phyloP scores from a whole-genome alignment of 2,888 invertebrate genomes.

The Noctuana brunneofusca region DNA sequence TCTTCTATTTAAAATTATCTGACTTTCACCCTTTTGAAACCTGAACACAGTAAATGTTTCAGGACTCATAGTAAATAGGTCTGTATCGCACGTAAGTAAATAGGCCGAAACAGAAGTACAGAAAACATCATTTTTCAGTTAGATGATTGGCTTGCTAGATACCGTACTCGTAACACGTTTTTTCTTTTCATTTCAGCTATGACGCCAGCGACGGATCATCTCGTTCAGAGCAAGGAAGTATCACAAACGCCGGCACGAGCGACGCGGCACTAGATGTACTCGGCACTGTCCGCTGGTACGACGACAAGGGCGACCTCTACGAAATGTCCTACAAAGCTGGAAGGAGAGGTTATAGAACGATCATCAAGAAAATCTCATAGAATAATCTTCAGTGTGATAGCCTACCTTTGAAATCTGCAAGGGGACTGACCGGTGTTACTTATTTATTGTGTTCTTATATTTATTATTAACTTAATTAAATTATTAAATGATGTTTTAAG shows the following conservation, averaged over 20 bases:
- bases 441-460: conserved; percentile 42
- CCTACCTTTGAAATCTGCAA: conserved; percentile 6
- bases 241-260: conserved; percentile 63
- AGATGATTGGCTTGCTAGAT: no score
- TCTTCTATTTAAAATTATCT: no score
- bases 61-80: no score
- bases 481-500: conserved; percentile 41
- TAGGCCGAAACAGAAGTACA: no score
- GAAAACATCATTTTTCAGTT: no score
- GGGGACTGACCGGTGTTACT: conserved; percentile 48
- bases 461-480: conserved; percentile 45
- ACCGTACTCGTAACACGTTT: no score
- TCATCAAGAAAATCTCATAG: conserved; percentile 68
- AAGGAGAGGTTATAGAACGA: conserved; percentile 74
- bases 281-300: conserved; percentile 76
- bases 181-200: conserved; percentile 60
- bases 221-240: conserved; percentile 74
- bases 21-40: no score
- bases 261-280: conserved; percentile 68
- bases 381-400: conserved; percentile 12
- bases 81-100: no score
- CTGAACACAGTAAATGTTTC: no score
- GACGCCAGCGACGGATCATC: conserved; percentile 80
- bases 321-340: conserved; percentile 80
- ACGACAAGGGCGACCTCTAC: conserved; percentile 72